Evolutionary conservation across 2,113 vertebrate species (phyloP).

Genomic region (Diadophis punctatus): DNA sequence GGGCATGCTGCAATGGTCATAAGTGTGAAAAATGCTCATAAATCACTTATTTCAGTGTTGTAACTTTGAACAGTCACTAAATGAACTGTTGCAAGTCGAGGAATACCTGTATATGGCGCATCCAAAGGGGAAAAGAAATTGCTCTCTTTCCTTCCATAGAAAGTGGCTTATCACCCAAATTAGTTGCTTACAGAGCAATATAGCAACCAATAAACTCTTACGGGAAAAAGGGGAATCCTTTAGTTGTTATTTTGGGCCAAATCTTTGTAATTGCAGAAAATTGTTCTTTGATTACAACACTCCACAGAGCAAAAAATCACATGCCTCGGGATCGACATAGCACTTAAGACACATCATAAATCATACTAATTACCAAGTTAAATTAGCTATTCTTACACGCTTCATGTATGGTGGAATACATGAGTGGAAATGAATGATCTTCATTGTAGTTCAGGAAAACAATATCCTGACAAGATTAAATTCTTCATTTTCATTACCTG

Average conservation of each 20-base stretch:
- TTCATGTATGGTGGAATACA: not conserved
- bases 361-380: not conserved
- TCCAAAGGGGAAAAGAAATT: not conserved
- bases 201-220: not conserved
- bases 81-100: not conserved
- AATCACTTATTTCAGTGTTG: not conserved
- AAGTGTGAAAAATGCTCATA: not conserved
- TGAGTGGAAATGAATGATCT: not conserved
- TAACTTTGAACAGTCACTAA: not conserved
- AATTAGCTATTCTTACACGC: slow-evolving; percentile 17
- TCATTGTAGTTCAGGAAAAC: not conserved
- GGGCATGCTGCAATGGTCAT: not conserved
- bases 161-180: not conserved
- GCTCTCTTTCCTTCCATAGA: not conserved
- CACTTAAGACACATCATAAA: not conserved
- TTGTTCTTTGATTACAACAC: not conserved
- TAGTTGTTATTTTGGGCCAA: not conserved
- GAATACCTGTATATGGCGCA: not conserved
- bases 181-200: not conserved
- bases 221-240: not conserved
- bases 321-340: not conserved
- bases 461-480: slow-evolving; percentile 17
- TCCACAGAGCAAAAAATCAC: not conserved
- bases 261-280: not conserved
- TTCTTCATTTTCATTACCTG: slow-evolving; percentile 9